Percentiles rank a stretch among this genome's conserved stretches.
Evolutionary conservation across 1,140 invertebrate species (phyloP).

Genomic region (Bombus vancouverensis): DNA sequence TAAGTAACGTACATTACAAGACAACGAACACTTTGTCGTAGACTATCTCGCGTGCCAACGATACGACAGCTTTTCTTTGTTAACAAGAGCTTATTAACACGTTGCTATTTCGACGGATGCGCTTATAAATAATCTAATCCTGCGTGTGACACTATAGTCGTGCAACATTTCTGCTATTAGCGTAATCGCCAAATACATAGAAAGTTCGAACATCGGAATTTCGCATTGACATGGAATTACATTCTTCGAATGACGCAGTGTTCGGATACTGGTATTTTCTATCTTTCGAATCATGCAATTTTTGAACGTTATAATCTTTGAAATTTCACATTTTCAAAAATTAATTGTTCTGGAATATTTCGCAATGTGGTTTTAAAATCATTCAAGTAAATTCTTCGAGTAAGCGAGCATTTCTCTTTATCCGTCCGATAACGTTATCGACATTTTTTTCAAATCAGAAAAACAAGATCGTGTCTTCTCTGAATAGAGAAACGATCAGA

Average conservation of each 20-base stretch:
- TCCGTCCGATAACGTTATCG: background rate
- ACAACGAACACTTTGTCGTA: background rate
- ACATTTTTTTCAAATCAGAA: background rate
- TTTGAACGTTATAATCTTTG: background rate
- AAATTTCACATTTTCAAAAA: background rate
- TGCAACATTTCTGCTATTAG: background rate
- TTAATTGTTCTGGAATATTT: background rate
- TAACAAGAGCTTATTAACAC: constrained; percentile 25
- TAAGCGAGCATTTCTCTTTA: background rate
- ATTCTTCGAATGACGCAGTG: background rate
- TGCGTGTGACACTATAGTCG: background rate
- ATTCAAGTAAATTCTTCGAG: too few species aligned
- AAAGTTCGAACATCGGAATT: background rate
- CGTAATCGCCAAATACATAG: background rate
- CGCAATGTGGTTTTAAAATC: background rate
- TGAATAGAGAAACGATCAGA: background rate
- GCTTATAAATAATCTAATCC: constrained; percentile 18
- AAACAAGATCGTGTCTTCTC: background rate
- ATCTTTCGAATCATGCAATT: background rate
- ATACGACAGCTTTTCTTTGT: background rate
- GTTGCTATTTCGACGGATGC: background rate
- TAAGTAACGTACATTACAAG: background rate
- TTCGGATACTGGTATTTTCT: background rate
- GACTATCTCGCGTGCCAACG: background rate
- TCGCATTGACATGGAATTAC: background rate